Evolutionary conservation across 1,140 invertebrate species (phyloP).

Genomic region (Rhyacophila brunnea): DNA sequence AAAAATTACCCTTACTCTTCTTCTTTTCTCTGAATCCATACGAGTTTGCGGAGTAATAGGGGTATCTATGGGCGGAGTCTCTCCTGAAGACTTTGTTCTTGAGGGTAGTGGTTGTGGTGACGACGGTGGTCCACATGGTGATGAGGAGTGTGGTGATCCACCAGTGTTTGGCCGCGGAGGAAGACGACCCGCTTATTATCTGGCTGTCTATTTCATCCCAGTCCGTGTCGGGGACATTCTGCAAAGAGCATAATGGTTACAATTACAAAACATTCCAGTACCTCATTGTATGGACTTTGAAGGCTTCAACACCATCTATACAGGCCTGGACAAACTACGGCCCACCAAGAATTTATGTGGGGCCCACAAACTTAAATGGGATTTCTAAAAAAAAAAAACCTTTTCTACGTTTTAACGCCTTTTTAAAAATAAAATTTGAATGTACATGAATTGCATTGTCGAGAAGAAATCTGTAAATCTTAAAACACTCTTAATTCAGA

Average conservation of each 20-base stretch:
- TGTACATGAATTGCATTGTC: no score
- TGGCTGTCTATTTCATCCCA: slow-evolving; percentile 43
- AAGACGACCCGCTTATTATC: background rate
- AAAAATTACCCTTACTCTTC: slow-evolving; percentile 8
- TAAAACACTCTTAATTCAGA: no score
- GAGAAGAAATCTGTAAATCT: no score
- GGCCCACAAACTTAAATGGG: no score
- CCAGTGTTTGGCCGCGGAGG: slow-evolving; percentile 36
- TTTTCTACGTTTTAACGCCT: no score
- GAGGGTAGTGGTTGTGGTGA: slow-evolving; percentile 37
- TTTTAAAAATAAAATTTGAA: no score
- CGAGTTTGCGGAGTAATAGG: slow-evolving; percentile 16
- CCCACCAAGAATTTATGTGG: no score
- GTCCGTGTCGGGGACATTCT: slow-evolving; percentile 45
- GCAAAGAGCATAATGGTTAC: slow-evolving; percentile 19
- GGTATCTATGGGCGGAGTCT: slow-evolving; percentile 18
- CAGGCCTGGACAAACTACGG: no score
- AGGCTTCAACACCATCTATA: no score
- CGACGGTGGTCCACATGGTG: slow-evolving; percentile 39
- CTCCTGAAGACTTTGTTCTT: slow-evolving; percentile 38
- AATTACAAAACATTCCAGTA: background rate
- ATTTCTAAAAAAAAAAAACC: no score
- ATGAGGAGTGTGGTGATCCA: slow-evolving; percentile 44
- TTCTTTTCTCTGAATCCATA: slow-evolving; percentile 9
- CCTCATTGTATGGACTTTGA: no score